Base-by-base conservation (phyloP, 2,888 invertebrate genomes). In the Orthosia gothica region DNA sequence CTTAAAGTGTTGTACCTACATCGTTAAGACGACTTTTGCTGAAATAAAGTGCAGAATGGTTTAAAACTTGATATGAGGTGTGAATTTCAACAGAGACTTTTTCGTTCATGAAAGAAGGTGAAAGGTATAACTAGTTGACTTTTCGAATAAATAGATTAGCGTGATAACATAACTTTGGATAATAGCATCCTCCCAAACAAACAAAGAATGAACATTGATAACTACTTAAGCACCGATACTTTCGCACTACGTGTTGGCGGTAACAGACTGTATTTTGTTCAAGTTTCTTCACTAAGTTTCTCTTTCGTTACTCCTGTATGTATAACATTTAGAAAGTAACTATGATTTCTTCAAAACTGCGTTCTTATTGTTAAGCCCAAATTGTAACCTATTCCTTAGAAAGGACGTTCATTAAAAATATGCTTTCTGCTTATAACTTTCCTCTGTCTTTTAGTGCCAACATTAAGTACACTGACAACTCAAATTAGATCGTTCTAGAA, bases 21-120 rank as follows among this genome's bases (percentile, higher is more conserved):
- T 61, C 9, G n/a, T 74, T 61, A 63, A 58, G 47, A 63, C n/a
- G 32, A 11, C 16, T 70, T 79, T 54, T 61, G 49, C n/a, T n/a
- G n/a, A n/a, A n/a, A n/a, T n/a, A n/a, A n/a, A n/a, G n/a, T n/a
- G n/a, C n/a, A n/a, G n/a, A n/a, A n/a, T n/a, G n/a, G 47, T 40
- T 63, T 32, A 5, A 62, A 57, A 63, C 79, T 16, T 7, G 32
- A 62, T 57, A 76, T 40, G 59, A 49, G n/a, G 40, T n/a, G 40
- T 23, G 18, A 78, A 59, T 78, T 18, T 45, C 59, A 26, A 2
- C 3, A 15, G 0, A 3, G 9, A 20, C 3, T 49, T 26, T 49
- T 54, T 13, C 20, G 0, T 40, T 78, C n/a, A 40, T 54, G 3
- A 49, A 16, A 16, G 5, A 15, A 12, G 0, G 13, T 7, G 2